Conservation (phyloP, 2,797 vertebrate genomes). For the Heteromormyrus szaboi region DNA sequence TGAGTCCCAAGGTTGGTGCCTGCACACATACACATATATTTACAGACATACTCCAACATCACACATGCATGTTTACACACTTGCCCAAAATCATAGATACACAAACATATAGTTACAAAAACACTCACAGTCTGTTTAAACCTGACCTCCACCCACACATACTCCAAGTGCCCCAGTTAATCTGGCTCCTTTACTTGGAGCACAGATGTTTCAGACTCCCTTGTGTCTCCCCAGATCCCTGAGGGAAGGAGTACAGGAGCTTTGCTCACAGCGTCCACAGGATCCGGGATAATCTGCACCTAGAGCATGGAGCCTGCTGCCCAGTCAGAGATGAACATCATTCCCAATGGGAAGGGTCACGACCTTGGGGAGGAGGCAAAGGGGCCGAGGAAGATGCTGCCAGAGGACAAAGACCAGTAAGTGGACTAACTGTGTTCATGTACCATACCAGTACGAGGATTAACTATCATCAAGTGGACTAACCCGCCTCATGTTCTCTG, state of each 20-base stretch:
- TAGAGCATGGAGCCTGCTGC: conserved; percentile 61
- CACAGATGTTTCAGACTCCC: neutral
- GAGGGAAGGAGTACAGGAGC: conserved; percentile 7
- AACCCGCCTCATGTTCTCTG: neutral
- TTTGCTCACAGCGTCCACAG: neutral
- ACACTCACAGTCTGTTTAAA: neutral
- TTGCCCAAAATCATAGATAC: neutral
- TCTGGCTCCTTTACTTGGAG: neutral
- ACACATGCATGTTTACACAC: neutral
- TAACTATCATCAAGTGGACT: neutral
- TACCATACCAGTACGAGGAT: neutral
- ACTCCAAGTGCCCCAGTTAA: neutral
- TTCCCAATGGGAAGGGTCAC: conserved; percentile 83
- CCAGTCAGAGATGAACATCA: conserved; percentile 70
- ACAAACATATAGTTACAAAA: neutral
- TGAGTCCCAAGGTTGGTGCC: neutral
- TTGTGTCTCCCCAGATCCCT: neutral
- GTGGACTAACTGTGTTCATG: conserved; percentile 26
- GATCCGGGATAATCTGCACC: conserved; percentile 40
- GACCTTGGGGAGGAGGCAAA: conserved; percentile 57
- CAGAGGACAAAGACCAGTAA: conserved; percentile 54
- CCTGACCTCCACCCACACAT: neutral
- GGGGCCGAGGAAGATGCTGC: conserved; percentile 36
- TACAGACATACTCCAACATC: neutral
- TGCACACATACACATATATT: neutral